These are phyloP conservation scores for Stictonetta naevosa DNA, from an alignment of 2,113 vertebrate genomes.

Conservation along the genomic window DNA sequence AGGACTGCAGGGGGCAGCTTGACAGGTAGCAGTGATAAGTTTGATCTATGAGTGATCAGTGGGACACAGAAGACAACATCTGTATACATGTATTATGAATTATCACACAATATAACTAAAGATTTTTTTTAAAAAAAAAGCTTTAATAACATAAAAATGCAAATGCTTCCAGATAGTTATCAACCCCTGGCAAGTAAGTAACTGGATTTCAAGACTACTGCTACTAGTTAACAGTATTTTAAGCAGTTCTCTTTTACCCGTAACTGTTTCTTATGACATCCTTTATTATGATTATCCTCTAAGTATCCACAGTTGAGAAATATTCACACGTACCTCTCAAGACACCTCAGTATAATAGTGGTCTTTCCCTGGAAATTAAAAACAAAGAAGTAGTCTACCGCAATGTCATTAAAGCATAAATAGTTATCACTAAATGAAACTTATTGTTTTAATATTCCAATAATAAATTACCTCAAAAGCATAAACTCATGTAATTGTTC, in stretches of 20 bases:
- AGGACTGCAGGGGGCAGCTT: not conserved
- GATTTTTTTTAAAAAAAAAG: too few species aligned
- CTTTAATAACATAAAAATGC: not conserved
- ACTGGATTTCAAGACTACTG: not conserved
- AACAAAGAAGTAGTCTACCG: constrained; percentile 41
- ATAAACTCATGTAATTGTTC: constrained; percentile 11
- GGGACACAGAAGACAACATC: not conserved
- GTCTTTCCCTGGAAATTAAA: constrained; percentile 88
- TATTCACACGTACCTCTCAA: constrained; percentile 87
- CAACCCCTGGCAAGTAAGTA: not conserved
- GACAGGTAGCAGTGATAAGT: not conserved
- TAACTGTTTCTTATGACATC: not conserved
- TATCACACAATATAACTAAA: not conserved
- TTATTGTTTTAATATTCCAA: constrained; percentile 40
- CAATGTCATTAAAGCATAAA: constrained; percentile 41
- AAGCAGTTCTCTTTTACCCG: not conserved
- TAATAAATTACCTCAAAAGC: constrained; percentile 56
- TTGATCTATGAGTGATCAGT: not conserved
- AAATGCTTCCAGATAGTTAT: not conserved
- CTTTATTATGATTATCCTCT: not conserved
- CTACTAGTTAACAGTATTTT: not conserved
- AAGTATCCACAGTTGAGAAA: not conserved
- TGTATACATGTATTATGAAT: not conserved
- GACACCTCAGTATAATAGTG: constrained; percentile 90
- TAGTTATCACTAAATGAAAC: constrained; percentile 35